Percentiles rank a stretch among this genome's conserved stretches.
Conservation (phyloP, 2,113 vertebrate species). For the Syrmaticus mikado region DNA sequence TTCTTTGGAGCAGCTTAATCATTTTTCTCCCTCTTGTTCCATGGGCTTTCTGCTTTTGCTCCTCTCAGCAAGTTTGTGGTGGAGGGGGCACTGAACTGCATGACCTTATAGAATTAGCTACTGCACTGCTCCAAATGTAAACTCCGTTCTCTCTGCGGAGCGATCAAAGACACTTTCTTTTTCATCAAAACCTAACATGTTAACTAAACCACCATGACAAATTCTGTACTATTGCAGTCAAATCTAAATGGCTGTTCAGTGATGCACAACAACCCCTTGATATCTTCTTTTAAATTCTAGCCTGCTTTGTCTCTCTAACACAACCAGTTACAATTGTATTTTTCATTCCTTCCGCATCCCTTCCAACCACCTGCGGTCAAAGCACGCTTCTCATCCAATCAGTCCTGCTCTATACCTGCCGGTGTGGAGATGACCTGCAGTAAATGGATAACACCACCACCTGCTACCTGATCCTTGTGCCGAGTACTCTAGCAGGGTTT, state of each 20-base stretch:
- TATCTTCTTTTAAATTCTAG: slow-evolving; percentile 29
- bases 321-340: neutral
- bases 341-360: slow-evolving; percentile 1
- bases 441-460: neutral
- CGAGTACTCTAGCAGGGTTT: neutral
- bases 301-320: slow-evolving; percentile 13
- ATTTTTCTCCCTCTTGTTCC: neutral
- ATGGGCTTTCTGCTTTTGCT: neutral
- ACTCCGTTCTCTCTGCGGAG: neutral
- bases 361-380: slow-evolving; percentile 1
- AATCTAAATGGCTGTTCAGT: slow-evolving; percentile 54
- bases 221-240: slow-evolving; percentile 16
- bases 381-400: neutral
- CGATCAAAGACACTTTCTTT: slow-evolving; percentile 22
- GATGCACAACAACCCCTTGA: slow-evolving; percentile 42
- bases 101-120: slow-evolving; percentile 49
- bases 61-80: slow-evolving; percentile 2
- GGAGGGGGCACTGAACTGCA: neutral
- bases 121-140: slow-evolving; percentile 4
- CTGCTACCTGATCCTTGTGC: neutral
- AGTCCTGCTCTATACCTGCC: neutral
- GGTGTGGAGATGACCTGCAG: neutral
- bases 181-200: slow-evolving; percentile 51
- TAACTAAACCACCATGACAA: slow-evolving; percentile 69
- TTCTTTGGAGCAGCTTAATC: neutral